phyloP scores from a whole-genome alignment of 2,113 vertebrate species.

The Heterocephalus glaber region DNA sequence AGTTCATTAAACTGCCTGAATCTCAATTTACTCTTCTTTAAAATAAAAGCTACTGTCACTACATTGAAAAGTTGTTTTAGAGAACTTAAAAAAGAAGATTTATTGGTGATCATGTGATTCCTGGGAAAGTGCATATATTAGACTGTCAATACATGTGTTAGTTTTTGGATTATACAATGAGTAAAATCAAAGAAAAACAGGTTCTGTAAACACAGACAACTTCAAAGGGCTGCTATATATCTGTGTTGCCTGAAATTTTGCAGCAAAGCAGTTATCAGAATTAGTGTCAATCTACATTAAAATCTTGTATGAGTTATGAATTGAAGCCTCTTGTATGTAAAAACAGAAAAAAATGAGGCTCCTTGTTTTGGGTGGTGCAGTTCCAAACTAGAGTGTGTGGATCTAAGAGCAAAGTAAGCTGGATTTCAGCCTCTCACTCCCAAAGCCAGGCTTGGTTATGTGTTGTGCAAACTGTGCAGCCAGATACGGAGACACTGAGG shows the following conservation, averaged over 20 bases:
- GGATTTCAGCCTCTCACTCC: neutral
- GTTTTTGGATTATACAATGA: neutral
- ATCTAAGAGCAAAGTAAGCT: neutral
- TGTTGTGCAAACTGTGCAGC: neutral
- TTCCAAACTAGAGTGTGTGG: no score
- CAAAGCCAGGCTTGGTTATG: neutral
- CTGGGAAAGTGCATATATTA: neutral
- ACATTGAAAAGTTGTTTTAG: neutral
- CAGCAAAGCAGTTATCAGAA: neutral
- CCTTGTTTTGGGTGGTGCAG: neutral
- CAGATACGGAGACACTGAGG: neutral
- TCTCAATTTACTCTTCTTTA: slow-evolving; percentile 18
- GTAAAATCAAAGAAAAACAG: neutral
- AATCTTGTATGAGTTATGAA: neutral
- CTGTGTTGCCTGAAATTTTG: neutral
- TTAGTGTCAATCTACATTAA: neutral
- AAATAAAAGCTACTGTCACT: neutral
- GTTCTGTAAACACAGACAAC: neutral
- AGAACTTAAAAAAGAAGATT: neutral
- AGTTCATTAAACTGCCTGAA: slow-evolving; percentile 10
- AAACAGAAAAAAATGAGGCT: neutral
- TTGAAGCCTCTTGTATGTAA: neutral
- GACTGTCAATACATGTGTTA: neutral
- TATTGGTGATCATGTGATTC: neutral
- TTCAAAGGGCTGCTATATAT: neutral